phyloP scores from a whole-genome alignment of 2,888 invertebrate genomes.

The Pedicia rivosa region DNA sequence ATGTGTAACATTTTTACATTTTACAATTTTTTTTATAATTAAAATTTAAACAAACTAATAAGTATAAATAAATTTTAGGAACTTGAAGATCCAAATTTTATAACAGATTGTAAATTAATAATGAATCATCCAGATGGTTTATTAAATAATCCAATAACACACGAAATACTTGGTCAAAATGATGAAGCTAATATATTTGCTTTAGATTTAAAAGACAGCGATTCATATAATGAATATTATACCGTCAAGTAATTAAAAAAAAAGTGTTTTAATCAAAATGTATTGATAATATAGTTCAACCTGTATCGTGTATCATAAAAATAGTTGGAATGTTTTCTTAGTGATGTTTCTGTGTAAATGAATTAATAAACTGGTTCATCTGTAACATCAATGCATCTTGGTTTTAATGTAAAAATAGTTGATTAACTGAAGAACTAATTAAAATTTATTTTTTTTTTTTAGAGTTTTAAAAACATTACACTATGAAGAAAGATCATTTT shows the following conservation, averaged over 20 bases:
- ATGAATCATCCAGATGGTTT: slow-evolving; percentile 18
- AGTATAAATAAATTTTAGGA: slow-evolving; percentile 23
- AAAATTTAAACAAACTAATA: slow-evolving; percentile 5
- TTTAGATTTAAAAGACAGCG: slow-evolving; percentile 15
- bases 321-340: no score
- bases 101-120: slow-evolving; percentile 22
- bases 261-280: no score
- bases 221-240: slow-evolving; percentile 8
- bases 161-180: slow-evolving; percentile 29
- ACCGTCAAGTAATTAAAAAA: no score
- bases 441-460: not conserved
- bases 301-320: no score
- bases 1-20: slow-evolving; percentile 13
- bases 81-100: slow-evolving; percentile 14
- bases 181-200: slow-evolving; percentile 29
- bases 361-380: no score
- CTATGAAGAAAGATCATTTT: not conserved
- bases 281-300: no score
- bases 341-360: no score
- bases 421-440: no score
- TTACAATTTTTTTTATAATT: not conserved
- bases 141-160: slow-evolving; percentile 28
- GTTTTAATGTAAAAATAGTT: no score
- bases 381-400: no score
- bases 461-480: not conserved